phyloP scores from a whole-genome alignment of 2,888 invertebrate genomes.

The Drosophila greeni region DNA sequence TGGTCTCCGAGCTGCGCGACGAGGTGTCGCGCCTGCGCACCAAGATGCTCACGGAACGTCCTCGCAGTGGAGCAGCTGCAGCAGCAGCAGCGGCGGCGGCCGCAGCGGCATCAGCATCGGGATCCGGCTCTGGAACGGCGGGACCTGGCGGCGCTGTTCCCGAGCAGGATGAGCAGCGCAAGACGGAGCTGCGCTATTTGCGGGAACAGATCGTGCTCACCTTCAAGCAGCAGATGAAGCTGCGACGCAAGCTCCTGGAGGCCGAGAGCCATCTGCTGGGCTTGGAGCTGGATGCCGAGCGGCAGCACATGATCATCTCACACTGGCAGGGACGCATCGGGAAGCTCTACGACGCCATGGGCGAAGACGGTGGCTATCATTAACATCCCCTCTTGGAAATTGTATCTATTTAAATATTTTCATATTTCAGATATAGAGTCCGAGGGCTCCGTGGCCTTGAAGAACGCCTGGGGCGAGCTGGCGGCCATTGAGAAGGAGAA shows the following conservation, averaged over 20 bases:
- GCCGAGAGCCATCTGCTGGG: conserved; percentile 93
- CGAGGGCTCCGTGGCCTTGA: conserved; percentile 80
- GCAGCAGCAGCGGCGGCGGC: conserved; percentile 46
- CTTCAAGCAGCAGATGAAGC: conserved; percentile 95
- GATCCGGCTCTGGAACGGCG: conserved; percentile 17
- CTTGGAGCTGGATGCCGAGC: conserved; percentile 91
- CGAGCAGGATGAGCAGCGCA: conserved; percentile 79
- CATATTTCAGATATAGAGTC: conserved; percentile 75
- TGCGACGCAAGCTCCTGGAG: conserved; percentile 91
- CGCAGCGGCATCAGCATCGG: conserved; percentile 23
- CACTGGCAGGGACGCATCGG: conserved; percentile 93
- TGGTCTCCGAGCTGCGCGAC: conserved; percentile 82
- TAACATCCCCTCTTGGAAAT: not conserved
- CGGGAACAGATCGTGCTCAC: conserved; percentile 92
- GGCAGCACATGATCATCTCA: conserved; percentile 90
- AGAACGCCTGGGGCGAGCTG: conserved; percentile 90
- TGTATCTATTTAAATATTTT: not conserved
- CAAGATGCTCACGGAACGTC: conserved; percentile 87
- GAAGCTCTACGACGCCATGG: conserved; percentile 79
- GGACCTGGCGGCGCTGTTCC: conserved; percentile 56
- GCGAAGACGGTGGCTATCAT: conserved; percentile 73
- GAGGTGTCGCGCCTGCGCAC: conserved; percentile 89
- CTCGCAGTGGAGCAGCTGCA: conserved; percentile 79
- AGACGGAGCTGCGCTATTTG: conserved; percentile 82
- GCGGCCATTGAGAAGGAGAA: conserved; percentile 92